Base-by-base conservation (phyloP, 2,113 vertebrate species). In the Heterotis niloticus region DNA sequence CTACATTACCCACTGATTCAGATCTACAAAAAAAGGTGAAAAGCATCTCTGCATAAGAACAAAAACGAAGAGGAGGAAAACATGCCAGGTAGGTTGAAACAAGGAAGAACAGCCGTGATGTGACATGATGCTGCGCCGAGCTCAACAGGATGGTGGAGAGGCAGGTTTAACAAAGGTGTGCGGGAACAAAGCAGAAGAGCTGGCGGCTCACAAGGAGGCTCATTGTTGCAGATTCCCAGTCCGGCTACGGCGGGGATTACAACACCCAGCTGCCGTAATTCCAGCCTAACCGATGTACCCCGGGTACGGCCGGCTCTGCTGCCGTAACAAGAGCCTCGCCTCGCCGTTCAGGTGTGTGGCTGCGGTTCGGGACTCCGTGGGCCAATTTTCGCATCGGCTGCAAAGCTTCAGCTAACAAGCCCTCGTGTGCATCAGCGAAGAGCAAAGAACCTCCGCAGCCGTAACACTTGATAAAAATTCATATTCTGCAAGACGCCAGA, bases 211-310 rank as follows among this genome's bases (percentile, higher is more conserved):
- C 13, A 24, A 12, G 52, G 28, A 23, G 66, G 69, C 69, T 54
- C 34, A 24, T 24, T 51, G 69, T n/a, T 52, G 34, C 34, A 71
- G 10, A n/a, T 7, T 20, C 52, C 20, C 69, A 23, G 29, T 34
- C 69, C 69, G n/a, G 69, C 3, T 34, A 52, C 28, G n/a, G 17
- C 17, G 52, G 69, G 69, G 69, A 72, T 72, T 72, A 54, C 23
- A 5, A 17, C 18, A 56, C 54, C 18, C 51, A 7, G 5, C 44
- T n/a, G 20, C 70, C 44, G 23, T 56, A 20, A 56, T 56, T 24
- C 70, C 24, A 4, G 20, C 14, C 44, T 72, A 72, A 72, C 24
- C 16, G 51, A 24, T 23, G 70, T 13, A 72, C 52, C 12, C 28
- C 69, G 52, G 69, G 5, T 71, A 52, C 18, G 5, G 69, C 29